phyloP scores from a whole-genome alignment of 35 echinoderm and acorn worm species.

The Antedon bifida region DNA sequence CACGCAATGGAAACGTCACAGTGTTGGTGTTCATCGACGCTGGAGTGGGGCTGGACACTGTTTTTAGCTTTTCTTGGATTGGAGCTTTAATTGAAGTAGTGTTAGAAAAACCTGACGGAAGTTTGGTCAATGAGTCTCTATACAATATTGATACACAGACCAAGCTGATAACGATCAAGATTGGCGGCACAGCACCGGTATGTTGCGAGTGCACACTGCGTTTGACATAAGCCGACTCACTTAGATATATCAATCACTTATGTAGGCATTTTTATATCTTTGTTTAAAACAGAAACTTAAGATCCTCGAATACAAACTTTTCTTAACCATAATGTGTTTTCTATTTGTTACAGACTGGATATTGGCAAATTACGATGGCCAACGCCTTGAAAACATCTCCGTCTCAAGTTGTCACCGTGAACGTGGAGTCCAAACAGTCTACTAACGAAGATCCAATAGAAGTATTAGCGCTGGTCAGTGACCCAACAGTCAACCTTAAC shows the following conservation, averaged over 20 bases:
- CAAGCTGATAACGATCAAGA: constrained; percentile 18
- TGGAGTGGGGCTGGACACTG: constrained; percentile 6
- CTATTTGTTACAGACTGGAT: constrained; percentile 5
- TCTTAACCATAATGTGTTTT: too few species aligned
- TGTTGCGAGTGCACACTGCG: not conserved
- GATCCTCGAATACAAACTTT: too few species aligned
- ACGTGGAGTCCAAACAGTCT: constrained; percentile 10
- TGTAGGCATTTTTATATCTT: not conserved
- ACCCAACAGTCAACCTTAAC: constrained; percentile 3
- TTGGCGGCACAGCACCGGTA: constrained; percentile 21
- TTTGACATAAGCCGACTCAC: not conserved
- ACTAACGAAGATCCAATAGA: constrained; percentile 4
- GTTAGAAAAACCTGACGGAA: not conserved
- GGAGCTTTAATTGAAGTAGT: constrained; percentile 3
- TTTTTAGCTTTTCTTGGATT: constrained; percentile 21
- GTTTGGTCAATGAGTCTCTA: not conserved
- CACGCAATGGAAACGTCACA: not conserved
- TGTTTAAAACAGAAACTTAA: too few species aligned
- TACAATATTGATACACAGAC: constrained; percentile 8
- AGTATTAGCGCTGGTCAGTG: not conserved
- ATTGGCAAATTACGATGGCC: constrained; percentile 16
- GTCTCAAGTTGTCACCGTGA: constrained; percentile 1
- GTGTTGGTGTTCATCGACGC: constrained; percentile 19
- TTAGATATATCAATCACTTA: not conserved
- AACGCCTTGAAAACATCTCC: not conserved